A percentile compares a stretch with the other conserved stretches of the same genome.
Conservation (phyloP, 2,113 vertebrate species). For the Solea senegalensis region DNA sequence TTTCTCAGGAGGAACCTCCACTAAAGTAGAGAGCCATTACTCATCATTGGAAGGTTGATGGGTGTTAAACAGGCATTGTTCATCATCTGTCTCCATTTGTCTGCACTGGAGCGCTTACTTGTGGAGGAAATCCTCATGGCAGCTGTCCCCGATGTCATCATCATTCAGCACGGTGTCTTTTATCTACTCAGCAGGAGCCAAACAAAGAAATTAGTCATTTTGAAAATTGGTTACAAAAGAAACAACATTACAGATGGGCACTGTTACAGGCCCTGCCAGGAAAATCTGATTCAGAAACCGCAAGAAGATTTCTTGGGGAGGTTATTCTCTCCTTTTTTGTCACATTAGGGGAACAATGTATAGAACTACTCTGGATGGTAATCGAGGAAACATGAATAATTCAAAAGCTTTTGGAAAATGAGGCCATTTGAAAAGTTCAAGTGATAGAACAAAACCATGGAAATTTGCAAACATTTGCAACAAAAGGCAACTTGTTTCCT, state of each 20-base stretch:
- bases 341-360: constrained; percentile 34
- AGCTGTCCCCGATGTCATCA: constrained; percentile 98
- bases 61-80: constrained; percentile 68
- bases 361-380: constrained; percentile 28
- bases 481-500: neutral
- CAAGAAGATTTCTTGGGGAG: constrained; percentile 1
- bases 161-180: constrained; percentile 91
- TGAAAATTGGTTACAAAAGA: constrained; percentile 30
- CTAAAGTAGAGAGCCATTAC: constrained; percentile 55
- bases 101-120: constrained; percentile 84
- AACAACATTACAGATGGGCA: constrained; percentile 35
- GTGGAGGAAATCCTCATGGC: constrained; percentile 95
- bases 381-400: constrained; percentile 3
- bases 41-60: constrained; percentile 64
- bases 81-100: constrained; percentile 65
- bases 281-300: constrained; percentile 3
- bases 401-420: constrained; percentile 7
- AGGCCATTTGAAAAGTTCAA: neutral
- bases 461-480: neutral
- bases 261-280: neutral
- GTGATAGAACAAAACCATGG: neutral
- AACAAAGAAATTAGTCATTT: constrained; percentile 46
- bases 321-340: constrained; percentile 13
- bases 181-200: constrained; percentile 81
- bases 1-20: constrained; percentile 47